A percentile compares a stretch with the other conserved stretches of the same genome.
Conservation (phyloP, 1,140 invertebrate genomes). For the Bombus soroeensis region DNA sequence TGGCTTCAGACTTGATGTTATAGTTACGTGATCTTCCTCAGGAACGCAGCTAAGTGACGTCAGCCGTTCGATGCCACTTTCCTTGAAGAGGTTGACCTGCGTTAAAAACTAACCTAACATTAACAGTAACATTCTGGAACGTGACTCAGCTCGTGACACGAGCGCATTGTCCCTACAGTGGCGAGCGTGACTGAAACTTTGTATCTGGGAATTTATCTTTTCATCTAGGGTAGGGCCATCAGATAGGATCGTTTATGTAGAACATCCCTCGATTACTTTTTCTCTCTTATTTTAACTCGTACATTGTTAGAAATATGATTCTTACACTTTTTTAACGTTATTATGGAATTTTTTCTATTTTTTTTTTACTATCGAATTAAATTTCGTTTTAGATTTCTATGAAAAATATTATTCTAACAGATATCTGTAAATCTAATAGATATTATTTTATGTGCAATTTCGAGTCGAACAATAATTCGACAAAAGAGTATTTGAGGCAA, state of each 20-base stretch:
- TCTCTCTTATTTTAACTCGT: not conserved
- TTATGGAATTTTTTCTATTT: not conserved
- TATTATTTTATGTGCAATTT: too few species aligned
- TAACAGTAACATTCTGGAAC: not conserved
- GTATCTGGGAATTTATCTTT: not conserved
- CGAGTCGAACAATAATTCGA: not conserved
- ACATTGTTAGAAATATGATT: not conserved
- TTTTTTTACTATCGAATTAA: too few species aligned
- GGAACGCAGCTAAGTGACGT: slow-evolving; percentile 3
- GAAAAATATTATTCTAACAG: too few species aligned
- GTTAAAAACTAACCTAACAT: not conserved
- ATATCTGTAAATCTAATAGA: too few species aligned
- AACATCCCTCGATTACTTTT: not conserved
- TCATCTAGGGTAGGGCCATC: not conserved
- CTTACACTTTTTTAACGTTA: not conserved
- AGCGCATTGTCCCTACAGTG: not conserved
- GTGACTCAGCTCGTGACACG: not conserved
- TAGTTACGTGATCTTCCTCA: slow-evolving; percentile 22
- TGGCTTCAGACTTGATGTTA: not conserved
- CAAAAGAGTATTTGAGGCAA: not conserved
- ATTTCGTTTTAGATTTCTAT: too few species aligned
- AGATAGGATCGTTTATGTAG: too few species aligned
- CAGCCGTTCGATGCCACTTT: not conserved
- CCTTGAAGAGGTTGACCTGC: not conserved
- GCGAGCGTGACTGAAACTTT: not conserved